A percentile compares a stretch with the other conserved stretches of the same genome.
These are phyloP conservation scores for Erebia epiphron DNA, from an alignment of 2,888 invertebrate genomes.

Conservation along the genomic window DNA sequence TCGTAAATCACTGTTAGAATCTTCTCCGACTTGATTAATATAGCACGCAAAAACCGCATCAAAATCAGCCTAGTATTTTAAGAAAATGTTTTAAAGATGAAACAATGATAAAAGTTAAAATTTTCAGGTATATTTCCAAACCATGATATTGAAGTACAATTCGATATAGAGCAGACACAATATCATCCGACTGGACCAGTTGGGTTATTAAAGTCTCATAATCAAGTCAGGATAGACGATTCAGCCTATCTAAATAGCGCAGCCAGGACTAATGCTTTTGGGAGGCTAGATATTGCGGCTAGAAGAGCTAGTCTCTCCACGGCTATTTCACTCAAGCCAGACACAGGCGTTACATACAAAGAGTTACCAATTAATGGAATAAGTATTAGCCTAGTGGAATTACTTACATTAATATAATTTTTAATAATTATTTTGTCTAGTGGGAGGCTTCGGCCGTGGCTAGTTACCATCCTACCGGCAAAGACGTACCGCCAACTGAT, in stretches of 20 bases:
- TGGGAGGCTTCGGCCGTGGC: too few species aligned
- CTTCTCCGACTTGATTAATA: too few species aligned
- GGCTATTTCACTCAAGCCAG: not conserved
- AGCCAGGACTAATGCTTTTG: not conserved
- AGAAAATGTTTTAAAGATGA: not conserved
- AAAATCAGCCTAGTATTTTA: too few species aligned
- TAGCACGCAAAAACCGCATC: too few species aligned
- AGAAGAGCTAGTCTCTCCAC: not conserved
- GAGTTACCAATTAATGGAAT: constrained; percentile 10
- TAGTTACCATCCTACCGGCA: too few species aligned
- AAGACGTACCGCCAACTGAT: too few species aligned
- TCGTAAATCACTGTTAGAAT: too few species aligned
- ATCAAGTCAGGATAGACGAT: constrained; percentile 3
- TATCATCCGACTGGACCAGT: constrained; percentile 6
- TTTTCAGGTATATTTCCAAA: constrained; percentile 61
- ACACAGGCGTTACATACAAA: not conserved
- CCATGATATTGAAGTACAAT: constrained; percentile 62
- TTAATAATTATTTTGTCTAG: too few species aligned
- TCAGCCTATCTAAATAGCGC: not conserved
- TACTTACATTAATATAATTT: too few species aligned
- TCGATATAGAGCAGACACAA: constrained; percentile 49
- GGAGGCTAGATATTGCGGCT: too few species aligned
- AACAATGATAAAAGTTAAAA: not conserved
- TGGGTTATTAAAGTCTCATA: constrained; percentile 21
- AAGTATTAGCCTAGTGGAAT: not conserved